Conservation (phyloP, 2,888 invertebrate genomes). For the Gibbula magus region DNA sequence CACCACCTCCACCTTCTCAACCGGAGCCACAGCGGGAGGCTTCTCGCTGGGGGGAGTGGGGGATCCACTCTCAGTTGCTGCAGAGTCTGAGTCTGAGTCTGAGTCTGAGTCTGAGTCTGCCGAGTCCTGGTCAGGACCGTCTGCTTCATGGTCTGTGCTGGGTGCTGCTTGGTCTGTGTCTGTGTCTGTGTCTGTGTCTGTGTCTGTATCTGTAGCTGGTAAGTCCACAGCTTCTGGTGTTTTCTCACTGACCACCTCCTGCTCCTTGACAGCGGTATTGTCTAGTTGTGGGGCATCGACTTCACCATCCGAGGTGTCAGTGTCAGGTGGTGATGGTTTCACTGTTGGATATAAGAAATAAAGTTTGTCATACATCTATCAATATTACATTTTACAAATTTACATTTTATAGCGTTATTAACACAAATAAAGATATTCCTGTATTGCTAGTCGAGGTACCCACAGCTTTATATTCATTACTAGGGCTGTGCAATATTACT, state of each 20-base stretch:
- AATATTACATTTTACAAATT: background rate
- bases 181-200: background rate
- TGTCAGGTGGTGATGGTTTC: background rate
- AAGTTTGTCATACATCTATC: background rate
- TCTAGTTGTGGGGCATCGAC: background rate
- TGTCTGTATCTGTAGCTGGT: background rate
- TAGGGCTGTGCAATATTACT: too few species aligned
- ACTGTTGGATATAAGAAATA: background rate
- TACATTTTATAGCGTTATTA: too few species aligned
- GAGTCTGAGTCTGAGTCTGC: too few species aligned
- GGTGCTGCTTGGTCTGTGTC: conserved; percentile 22
- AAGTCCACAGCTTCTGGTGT: background rate
- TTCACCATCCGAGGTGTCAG: background rate
- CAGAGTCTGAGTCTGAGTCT: too few species aligned
- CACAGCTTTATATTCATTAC: too few species aligned
- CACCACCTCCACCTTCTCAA: background rate
- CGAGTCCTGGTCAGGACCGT: background rate
- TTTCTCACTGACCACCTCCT: background rate
- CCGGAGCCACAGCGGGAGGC: background rate
- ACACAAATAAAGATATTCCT: too few species aligned
- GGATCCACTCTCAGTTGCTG: background rate
- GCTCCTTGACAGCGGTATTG: background rate
- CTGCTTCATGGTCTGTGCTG: conserved; percentile 14
- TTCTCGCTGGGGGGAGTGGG: background rate
- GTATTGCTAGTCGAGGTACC: too few species aligned